Conservation (phyloP, 2,113 vertebrate genomes). For the Phalacrocorax pelagicus region DNA sequence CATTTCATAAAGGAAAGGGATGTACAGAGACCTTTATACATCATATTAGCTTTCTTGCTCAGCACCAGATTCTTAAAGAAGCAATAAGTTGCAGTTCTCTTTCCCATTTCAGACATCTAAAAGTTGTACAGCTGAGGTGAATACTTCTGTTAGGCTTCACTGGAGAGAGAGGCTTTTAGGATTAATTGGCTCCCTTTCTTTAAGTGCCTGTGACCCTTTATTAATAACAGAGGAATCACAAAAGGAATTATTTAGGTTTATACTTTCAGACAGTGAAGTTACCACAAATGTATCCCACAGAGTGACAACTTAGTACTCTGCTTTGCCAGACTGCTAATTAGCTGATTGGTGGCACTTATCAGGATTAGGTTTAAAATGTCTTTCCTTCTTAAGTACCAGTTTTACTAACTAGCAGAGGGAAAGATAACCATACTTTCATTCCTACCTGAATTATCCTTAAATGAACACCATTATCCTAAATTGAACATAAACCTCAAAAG, state of each 20-base stretch:
- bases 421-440: background rate
- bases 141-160: background rate
- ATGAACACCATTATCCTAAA: background rate
- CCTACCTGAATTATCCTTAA: background rate
- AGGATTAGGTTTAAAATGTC: background rate
- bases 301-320: background rate
- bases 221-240: background rate
- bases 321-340: background rate
- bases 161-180: background rate
- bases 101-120: background rate
- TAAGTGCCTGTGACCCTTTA: background rate
- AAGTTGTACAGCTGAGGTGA: background rate
- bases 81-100: background rate
- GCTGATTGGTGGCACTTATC: background rate
- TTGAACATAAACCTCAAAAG: background rate
- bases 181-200: background rate
- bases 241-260: background rate
- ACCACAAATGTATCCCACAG: background rate
- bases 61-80: background rate
- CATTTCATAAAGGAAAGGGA: background rate
- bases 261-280: background rate
- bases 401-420: background rate
- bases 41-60: background rate
- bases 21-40: background rate
- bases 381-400: background rate